Evolutionary conservation across 2,888 invertebrate species (phyloP), one percentile per base, ranked within the genome.

Genomic region (Lithodes maja): DNA sequence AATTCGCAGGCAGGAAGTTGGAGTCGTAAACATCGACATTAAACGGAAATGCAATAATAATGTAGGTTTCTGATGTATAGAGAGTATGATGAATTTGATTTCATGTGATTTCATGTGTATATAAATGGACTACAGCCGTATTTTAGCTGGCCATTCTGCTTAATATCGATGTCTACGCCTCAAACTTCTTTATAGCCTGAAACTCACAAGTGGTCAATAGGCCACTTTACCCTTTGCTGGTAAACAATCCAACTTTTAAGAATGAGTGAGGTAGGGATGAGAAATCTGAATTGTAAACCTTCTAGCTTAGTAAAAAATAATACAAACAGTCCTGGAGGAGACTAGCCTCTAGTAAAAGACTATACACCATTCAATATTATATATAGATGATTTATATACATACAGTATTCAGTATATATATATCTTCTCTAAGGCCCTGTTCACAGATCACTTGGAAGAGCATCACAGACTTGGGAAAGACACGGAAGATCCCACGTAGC

Each of bases 381-480:
- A 71, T 71, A 71, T 71, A 71, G 71, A 71, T n/a, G 3, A n/a
- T n/a, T 9, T 71, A n/a, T 71, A 71, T 71, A 71, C n/a, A 15
- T 71, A 71, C 12, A 61, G 7, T 12, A 61, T 61, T 7, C 12
- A 61, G 5, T 5, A 61, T 12, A 61, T n/a, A 71, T n/a, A 71
- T 71, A 71, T n/a, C n/a, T 71, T 15, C 15, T 71, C n/a, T 15
- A n/a, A 71, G 15, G 7, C n/a, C 17, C 17, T 71, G 3, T 71
- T 71, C 15, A 86, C 75, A 82, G 77, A 84, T 74, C 55, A 82
- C 69, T 15, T 69, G 53, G 15, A 83, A 77, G 68, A 50, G 80
- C 88, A 89, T 89, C 88, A 89, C 88, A 89, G 88, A 89, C 88
- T 89, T 75, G 75, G 33, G 88, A 89, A 85, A 89, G 80, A 89